phyloP scores from a whole-genome alignment of 2,113 vertebrate species.

The Ailurus styani region DNA sequence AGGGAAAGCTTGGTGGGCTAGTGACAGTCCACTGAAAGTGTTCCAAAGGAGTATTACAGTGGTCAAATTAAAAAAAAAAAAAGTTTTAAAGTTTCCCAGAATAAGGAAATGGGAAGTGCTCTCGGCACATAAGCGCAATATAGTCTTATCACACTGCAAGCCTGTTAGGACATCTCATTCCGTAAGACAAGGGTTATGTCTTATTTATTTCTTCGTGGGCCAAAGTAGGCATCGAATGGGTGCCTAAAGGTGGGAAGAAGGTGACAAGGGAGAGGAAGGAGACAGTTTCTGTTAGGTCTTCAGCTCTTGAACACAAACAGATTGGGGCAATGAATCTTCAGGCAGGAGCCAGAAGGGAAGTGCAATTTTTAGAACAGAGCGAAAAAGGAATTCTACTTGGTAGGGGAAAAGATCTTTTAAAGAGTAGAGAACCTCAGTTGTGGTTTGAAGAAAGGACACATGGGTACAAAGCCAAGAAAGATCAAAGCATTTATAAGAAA shows the following conservation, averaged over 20 bases:
- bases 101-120: not conserved
- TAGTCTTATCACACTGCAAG: not conserved
- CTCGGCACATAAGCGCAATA: accelerated
- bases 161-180: not conserved
- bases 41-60: not conserved
- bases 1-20: not conserved
- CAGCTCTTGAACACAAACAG: not conserved
- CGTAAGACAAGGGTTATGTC: not conserved
- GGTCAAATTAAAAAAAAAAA: not conserved
- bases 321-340: not conserved
- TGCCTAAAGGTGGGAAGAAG: not conserved
- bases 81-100: not conserved
- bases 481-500: not conserved
- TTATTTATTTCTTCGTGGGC: not conserved
- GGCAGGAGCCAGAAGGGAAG: not conserved
- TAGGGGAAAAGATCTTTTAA: not conserved
- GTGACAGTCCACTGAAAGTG: not conserved
- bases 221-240: not conserved
- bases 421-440: not conserved
- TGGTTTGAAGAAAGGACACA: not conserved
- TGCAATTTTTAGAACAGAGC: not conserved
- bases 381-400: not conserved
- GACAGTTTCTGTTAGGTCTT: not conserved
- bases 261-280: not conserved
- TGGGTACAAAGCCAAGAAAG: not conserved